A percentile compares a stretch with the other conserved stretches of the same genome.
phyloP scores from a whole-genome alignment of 2,797 vertebrate species.

The Sternotherus odoratus region DNA sequence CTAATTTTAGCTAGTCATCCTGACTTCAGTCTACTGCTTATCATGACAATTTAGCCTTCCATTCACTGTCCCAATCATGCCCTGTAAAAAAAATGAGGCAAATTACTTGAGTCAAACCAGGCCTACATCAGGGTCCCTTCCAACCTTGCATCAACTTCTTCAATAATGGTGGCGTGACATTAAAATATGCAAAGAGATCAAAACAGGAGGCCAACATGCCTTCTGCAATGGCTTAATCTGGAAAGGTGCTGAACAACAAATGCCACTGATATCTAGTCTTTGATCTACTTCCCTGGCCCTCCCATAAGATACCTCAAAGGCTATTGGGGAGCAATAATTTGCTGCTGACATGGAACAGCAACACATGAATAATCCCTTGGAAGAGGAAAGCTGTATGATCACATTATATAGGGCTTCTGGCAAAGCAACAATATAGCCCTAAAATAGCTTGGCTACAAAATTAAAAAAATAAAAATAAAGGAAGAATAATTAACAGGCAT shows the following conservation, averaged over 20 bases:
- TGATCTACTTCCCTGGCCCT: neutral
- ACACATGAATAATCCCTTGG: neutral
- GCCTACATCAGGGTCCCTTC: too few relatives aligned
- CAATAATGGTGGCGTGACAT: neutral
- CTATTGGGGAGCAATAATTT: neutral
- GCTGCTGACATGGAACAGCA: neutral
- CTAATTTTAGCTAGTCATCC: too few relatives aligned
- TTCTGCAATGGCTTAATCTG: neutral
- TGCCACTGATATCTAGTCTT: neutral
- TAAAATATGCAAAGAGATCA: neutral
- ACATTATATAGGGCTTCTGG: neutral
- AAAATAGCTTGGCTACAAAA: neutral
- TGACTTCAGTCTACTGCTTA: too few relatives aligned
- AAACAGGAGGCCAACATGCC: fast-evolving
- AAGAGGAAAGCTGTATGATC: neutral
- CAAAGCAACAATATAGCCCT: neutral
- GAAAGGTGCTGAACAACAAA: neutral
- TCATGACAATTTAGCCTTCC: too few relatives aligned
- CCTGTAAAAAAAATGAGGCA: too few relatives aligned
- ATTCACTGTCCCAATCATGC: too few relatives aligned
- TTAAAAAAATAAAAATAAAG: neutral
- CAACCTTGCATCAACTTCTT: too few relatives aligned
- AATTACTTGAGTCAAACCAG: neutral
- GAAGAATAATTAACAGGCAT: neutral
- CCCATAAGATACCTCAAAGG: neutral